Conservation (phyloP, 2,888 invertebrate genomes). For the Rhagonycha lutea region DNA sequence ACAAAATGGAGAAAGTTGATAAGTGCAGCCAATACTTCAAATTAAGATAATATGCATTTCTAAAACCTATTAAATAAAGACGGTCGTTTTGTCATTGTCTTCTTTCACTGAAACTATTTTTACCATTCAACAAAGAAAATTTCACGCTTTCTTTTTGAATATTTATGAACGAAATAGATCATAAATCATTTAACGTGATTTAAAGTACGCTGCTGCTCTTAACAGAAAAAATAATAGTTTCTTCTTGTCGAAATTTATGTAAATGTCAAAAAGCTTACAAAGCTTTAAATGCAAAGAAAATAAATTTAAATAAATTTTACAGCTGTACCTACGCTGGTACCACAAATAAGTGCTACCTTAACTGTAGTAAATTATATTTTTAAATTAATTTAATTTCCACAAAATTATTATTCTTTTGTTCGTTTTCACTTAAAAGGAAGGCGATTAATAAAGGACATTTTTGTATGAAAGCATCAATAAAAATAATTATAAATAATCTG, state of each 20-base stretch:
- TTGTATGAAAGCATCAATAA: background rate
- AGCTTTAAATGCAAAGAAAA: background rate
- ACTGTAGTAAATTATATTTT: background rate
- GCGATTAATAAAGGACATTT: background rate
- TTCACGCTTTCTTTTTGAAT: constrained; percentile 15
- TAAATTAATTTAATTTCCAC: background rate
- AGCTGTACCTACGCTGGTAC: background rate
- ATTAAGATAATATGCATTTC: background rate
- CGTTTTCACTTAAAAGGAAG: background rate
- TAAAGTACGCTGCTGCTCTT: background rate
- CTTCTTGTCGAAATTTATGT: constrained; percentile 3
- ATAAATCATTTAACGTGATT: constrained; percentile 16
- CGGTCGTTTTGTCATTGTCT: background rate
- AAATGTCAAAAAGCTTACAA: constrained; percentile 5
- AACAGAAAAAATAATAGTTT: background rate
- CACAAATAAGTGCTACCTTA: background rate
- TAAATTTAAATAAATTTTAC: background rate
- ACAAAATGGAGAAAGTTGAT: background rate
- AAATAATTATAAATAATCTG: background rate
- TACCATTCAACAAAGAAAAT: constrained; percentile 15
- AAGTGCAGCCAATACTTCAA: background rate
- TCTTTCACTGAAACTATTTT: background rate
- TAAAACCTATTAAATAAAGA: background rate
- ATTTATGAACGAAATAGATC: constrained; percentile 3
- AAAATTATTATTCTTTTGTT: background rate